Conservation (phyloP, 2,113 vertebrate species). For the Alligator mississippiensis region DNA sequence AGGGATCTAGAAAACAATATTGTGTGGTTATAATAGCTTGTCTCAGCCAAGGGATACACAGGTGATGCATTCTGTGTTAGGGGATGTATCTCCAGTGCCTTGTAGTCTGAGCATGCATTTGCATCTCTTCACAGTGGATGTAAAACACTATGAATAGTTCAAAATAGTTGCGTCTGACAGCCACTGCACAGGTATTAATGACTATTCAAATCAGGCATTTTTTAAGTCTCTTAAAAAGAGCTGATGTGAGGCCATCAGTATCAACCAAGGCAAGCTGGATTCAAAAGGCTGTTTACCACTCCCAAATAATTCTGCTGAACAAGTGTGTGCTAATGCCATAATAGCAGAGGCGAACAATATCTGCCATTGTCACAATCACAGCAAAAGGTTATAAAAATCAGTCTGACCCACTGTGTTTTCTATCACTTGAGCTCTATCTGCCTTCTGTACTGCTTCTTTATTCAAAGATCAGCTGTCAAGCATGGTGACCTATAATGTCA, state of each 20-base stretch:
- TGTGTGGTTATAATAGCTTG: not conserved
- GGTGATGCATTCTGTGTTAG: not conserved
- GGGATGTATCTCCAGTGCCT: not conserved
- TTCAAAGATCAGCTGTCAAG: not conserved
- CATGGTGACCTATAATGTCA: fast-evolving
- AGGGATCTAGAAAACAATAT: not conserved
- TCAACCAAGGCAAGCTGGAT: not conserved
- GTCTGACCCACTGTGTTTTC: not conserved
- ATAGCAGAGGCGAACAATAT: not conserved
- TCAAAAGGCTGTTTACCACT: not conserved
- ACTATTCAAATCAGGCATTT: not conserved
- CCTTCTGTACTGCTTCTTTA: not conserved
- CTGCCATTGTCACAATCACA: not conserved
- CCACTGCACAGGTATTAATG: not conserved
- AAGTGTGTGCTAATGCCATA: not conserved
- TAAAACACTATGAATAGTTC: not conserved
- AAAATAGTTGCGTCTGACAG: not conserved
- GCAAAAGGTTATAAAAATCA: not conserved
- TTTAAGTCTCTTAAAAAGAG: too few relatives aligned
- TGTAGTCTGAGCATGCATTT: fast-evolving
- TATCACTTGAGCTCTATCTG: not conserved
- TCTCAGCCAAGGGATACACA: not conserved
- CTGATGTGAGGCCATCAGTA: too few relatives aligned
- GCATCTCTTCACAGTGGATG: not conserved
- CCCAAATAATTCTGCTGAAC: not conserved